Percentiles rank a stretch among this genome's conserved stretches.
Evolutionary conservation across 2,797 vertebrate genomes (phyloP).

Genomic region (Lophotriccus pileatus): DNA sequence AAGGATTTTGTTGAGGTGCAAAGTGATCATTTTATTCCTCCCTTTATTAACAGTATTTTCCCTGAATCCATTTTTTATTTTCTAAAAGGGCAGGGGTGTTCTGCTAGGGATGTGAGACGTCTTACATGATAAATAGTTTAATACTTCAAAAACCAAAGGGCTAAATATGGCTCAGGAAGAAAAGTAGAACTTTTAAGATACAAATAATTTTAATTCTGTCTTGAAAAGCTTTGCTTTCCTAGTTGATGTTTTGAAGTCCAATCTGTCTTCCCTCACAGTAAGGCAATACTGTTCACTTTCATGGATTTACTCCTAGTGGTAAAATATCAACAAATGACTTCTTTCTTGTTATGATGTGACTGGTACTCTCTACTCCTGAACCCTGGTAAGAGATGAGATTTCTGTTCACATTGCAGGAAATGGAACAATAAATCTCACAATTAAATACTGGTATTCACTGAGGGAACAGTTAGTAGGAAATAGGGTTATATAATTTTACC

Average conservation of each 20-base stretch:
- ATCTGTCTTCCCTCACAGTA: not conserved
- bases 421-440: not conserved
- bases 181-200: slow-evolving; percentile 29
- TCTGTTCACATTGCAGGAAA: not conserved
- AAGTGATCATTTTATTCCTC: slow-evolving; percentile 49
- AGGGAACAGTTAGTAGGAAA: not conserved
- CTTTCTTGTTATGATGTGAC: not conserved
- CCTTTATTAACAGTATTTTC: slow-evolving; percentile 38
- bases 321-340: not conserved
- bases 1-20: slow-evolving; percentile 51
- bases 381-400: not conserved
- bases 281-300: not conserved
- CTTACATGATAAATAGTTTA: slow-evolving; percentile 51
- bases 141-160: slow-evolving; percentile 12
- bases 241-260: not conserved
- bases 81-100: slow-evolving; percentile 29
- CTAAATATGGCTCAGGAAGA: not conserved
- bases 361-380: not conserved
- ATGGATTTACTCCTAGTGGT: not conserved
- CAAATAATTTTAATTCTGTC: slow-evolving; percentile 50
- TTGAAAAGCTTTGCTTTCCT: not conserved
- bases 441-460: not conserved
- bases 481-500: not conserved
- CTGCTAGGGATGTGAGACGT: not conserved
- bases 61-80: not conserved